Percentiles rank a stretch among this genome's conserved stretches.
Evolutionary conservation across 2,113 vertebrate genomes (phyloP).

Genomic region (Vanacampus margaritifer): DNA sequence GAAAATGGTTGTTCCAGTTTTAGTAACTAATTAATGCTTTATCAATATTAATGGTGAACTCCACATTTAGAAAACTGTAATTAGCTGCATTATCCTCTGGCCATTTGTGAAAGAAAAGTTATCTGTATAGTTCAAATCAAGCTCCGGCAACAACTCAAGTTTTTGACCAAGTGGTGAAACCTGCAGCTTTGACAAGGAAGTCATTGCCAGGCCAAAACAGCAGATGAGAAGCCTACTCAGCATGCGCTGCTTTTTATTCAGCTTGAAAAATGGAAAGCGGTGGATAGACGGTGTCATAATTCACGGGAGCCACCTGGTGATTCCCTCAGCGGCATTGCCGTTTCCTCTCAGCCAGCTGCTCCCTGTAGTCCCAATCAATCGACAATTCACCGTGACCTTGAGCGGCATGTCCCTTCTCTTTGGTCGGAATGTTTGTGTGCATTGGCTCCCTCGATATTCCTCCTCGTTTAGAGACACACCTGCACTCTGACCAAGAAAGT

Average conservation of each 20-base stretch:
- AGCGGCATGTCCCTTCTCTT: conserved; percentile 50
- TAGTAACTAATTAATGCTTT: conserved; percentile 77
- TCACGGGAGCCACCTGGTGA: conserved; percentile 70
- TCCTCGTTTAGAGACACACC: conserved; percentile 69
- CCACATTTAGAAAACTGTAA: conserved; percentile 70
- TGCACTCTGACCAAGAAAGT: conserved; percentile 60
- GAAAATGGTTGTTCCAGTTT: conserved; percentile 72
- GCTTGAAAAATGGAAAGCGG: conserved; percentile 33
- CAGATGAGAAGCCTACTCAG: conserved; percentile 26
- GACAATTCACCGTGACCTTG: conserved; percentile 70
- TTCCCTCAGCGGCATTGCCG: conserved; percentile 68
- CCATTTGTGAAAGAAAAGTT: conserved; percentile 50
- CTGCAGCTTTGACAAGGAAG: conserved; percentile 11
- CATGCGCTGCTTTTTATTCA: conserved; percentile 33
- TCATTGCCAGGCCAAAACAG: conserved; percentile 22
- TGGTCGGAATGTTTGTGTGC: conserved; percentile 37
- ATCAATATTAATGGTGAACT: conserved; percentile 77
- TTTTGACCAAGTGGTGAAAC: conserved; percentile 23
- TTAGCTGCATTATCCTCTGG: conserved; percentile 67
- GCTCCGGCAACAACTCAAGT: conserved; percentile 38
- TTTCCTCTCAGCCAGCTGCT: conserved; percentile 74
- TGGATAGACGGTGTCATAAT: conserved; percentile 57
- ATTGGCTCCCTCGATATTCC: conserved; percentile 46
- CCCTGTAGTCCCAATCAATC: conserved; percentile 69
- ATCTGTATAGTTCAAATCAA: conserved; percentile 49